These are phyloP conservation scores for Ephydatia muelleri DNA, from an alignment of 37 sponge, comb jelly and placozoan genomes.

Conservation along the genomic window DNA sequence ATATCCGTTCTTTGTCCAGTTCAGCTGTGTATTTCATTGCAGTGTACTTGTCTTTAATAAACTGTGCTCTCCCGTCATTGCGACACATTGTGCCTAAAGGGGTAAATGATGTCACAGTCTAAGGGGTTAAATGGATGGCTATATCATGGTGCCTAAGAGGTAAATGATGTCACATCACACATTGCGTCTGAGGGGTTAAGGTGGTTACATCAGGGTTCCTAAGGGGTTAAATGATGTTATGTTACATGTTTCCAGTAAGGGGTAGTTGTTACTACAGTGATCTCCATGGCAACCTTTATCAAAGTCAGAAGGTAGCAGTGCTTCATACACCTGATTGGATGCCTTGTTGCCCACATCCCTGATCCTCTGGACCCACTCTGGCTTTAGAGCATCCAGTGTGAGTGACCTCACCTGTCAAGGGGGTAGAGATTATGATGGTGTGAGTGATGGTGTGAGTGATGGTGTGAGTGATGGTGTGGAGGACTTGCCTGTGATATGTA, in stretches of 20 bases:
- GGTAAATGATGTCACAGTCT: too few species aligned
- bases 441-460: background rate
- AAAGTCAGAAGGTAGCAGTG: slow-evolving; percentile 64
- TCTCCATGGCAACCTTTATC: slow-evolving; percentile 35
- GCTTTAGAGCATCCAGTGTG: slow-evolving; percentile 78
- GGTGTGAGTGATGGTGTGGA: background rate
- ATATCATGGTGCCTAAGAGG: too few species aligned
- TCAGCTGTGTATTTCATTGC: slow-evolving; percentile 52
- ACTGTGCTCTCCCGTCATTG: slow-evolving; percentile 37
- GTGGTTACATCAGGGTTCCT: too few species aligned
- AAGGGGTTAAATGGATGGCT: too few species aligned
- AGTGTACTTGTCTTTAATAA: slow-evolving; percentile 80
- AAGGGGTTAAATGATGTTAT: too few species aligned
- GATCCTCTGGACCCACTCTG: slow-evolving; percentile 48
- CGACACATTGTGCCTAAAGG: slow-evolving; percentile 31
- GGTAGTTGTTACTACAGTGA: too few species aligned
- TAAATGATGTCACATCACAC: too few species aligned
- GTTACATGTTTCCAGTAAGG: too few species aligned
- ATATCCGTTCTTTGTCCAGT: slow-evolving; percentile 49
- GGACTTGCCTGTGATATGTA: slow-evolving; percentile 72
- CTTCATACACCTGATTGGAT: slow-evolving; percentile 68
- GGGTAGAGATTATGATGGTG: background rate
- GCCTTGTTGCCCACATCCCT: slow-evolving; percentile 60
- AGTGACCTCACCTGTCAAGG: slow-evolving; percentile 75
- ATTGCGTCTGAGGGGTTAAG: too few species aligned